phyloP scores from a whole-genome alignment of 2,888 invertebrate genomes.

The Pimpla rufipes region DNA sequence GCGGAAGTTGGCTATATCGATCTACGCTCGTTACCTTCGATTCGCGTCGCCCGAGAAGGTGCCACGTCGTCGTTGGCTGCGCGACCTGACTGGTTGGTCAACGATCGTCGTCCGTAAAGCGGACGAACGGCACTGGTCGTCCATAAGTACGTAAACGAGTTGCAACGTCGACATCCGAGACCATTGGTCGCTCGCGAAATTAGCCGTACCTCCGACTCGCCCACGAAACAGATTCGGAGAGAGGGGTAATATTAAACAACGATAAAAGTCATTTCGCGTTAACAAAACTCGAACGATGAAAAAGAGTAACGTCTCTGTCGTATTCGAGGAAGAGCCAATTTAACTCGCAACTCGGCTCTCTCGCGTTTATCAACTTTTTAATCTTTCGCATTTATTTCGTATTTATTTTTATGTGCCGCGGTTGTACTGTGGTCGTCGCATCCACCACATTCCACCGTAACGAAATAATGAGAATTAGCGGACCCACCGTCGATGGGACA shows the following conservation, averaged over 20 bases:
- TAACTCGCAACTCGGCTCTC: too few relatives aligned
- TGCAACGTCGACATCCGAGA: constrained; percentile 7
- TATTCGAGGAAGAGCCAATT: too few relatives aligned
- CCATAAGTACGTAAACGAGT: neutral
- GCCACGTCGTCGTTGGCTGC: too few relatives aligned
- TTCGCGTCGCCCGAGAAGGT: neutral
- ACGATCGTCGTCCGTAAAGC: neutral
- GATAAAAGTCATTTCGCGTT: too few relatives aligned
- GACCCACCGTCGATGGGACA: neutral
- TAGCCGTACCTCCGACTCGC: too few relatives aligned
- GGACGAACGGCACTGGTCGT: neutral
- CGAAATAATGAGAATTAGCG: constrained; percentile 54
- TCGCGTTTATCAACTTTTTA: too few relatives aligned
- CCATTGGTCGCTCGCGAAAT: constrained; percentile 21
- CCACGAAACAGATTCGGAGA: too few relatives aligned
- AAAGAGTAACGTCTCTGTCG: too few relatives aligned
- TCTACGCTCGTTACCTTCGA: neutral
- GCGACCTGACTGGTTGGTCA: neutral
- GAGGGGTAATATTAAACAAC: too few relatives aligned
- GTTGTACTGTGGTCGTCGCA: neutral
- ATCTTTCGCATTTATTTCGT: too few relatives aligned
- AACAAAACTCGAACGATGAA: too few relatives aligned
- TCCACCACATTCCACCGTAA: constrained; percentile 33
- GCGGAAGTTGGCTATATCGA: constrained; percentile 7
- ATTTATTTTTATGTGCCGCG: too few relatives aligned